Percentiles rank a stretch among this genome's conserved stretches.
phyloP scores from a whole-genome alignment of 1,140 invertebrate genomes.

The Steinernema feltiae region DNA sequence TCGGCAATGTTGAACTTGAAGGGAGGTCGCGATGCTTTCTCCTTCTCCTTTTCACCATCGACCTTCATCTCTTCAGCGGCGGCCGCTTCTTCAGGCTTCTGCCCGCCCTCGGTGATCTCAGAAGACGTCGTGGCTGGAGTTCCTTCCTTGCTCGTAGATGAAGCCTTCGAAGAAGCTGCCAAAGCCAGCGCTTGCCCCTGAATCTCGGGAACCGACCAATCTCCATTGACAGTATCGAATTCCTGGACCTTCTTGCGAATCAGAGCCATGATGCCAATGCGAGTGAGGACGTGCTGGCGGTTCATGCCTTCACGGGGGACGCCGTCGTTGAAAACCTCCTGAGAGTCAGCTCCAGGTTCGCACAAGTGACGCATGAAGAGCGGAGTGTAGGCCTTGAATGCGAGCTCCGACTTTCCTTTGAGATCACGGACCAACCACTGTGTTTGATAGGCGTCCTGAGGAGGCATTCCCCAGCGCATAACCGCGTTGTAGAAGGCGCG shows the following conservation, averaged over 20 bases:
- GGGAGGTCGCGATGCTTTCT: constrained; percentile 64
- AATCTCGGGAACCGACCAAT: constrained; percentile 81
- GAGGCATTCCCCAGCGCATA: constrained; percentile 99
- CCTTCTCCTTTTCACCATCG: too few species aligned
- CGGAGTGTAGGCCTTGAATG: constrained; percentile 95
- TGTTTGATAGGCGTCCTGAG: constrained; percentile 91
- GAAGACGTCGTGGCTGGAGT: constrained; percentile 60
- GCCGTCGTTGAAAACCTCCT: constrained; percentile 95
- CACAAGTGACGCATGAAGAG: constrained; percentile 98
- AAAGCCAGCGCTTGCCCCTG: constrained; percentile 66
- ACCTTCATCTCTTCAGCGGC: constrained; percentile 39
- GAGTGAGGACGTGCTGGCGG: constrained; percentile 90
- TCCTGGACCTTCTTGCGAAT: constrained; percentile 93
- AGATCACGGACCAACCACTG: constrained; percentile 88
- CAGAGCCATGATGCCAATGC: constrained; percentile 71
- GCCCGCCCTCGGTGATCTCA: constrained; percentile 58
- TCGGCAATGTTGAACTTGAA: constrained; percentile 99
- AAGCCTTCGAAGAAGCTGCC: constrained; percentile 63
- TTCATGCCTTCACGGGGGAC: constrained; percentile 96
- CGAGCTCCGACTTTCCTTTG: constrained; percentile 94
- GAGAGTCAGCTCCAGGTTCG: constrained; percentile 94
- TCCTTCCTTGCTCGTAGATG: constrained; percentile 25
- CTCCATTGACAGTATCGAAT: constrained; percentile 95
- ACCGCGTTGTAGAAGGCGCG: constrained; percentile 99
- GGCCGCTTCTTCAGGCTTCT: constrained; percentile 52